A percentile compares a stretch with the other conserved stretches of the same genome.
Evolutionary conservation across 2,888 invertebrate genomes (phyloP).

Genomic region (Tolmerus cingulatus): DNA sequence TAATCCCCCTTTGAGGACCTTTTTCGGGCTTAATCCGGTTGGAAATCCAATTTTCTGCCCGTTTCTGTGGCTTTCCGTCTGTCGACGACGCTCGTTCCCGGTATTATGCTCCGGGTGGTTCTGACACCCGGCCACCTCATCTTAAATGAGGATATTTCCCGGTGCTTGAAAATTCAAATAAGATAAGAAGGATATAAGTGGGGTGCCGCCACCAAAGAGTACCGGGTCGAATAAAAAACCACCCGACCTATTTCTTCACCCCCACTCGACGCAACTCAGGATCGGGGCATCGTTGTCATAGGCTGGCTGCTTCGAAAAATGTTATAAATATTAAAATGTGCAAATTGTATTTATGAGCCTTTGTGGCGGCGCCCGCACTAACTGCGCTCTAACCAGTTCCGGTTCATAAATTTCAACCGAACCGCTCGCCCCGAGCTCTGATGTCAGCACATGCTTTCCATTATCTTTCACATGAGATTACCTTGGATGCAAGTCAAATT

Average conservation of each 20-base stretch:
- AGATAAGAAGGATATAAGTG: conserved; percentile 39
- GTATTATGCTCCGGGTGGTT: not conserved
- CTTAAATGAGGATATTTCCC: conserved; percentile 42
- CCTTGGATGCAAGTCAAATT: conserved; percentile 38
- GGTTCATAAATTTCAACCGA: not conserved
- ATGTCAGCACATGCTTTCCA: conserved; percentile 37
- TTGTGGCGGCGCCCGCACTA: conserved; percentile 18
- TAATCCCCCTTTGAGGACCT: conserved; percentile 37
- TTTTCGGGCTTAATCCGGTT: conserved; percentile 31
- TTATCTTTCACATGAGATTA: conserved; percentile 36
- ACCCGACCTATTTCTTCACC: not conserved
- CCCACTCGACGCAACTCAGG: not conserved
- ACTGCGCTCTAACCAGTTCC: conserved; percentile 7
- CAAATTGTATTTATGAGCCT: conserved; percentile 50
- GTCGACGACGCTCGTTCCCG: not conserved
- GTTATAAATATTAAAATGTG: conserved; percentile 51
- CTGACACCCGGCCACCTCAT: conserved; percentile 12
- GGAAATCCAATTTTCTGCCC: conserved; percentile 41
- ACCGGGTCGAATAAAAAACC: not conserved
- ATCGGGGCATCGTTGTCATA: not conserved
- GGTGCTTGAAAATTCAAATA: conserved; percentile 46
- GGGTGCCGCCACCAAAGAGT: not conserved
- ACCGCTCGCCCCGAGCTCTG: not conserved
- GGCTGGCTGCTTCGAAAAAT: conserved; percentile 35
- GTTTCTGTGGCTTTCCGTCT: conserved; percentile 22